Evolutionary conservation across 1,140 invertebrate genomes (phyloP).

Genomic region (Drosophila varians): DNA sequence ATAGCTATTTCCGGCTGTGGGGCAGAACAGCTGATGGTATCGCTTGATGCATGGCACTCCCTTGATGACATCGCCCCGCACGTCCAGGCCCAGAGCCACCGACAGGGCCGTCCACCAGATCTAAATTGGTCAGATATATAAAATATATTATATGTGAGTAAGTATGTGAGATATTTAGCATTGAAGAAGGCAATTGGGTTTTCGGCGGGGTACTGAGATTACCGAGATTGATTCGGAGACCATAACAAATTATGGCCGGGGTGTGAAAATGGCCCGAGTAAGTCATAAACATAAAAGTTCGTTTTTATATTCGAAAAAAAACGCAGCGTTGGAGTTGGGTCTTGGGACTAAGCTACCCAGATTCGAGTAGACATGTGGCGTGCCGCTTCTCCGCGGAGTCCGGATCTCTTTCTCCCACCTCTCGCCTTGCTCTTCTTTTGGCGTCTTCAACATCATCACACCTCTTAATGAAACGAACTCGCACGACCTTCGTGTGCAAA

Average conservation of each 20-base stretch:
- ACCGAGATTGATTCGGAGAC: slow-evolving; percentile 35
- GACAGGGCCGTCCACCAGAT: slow-evolving; percentile 95
- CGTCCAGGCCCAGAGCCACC: slow-evolving; percentile 91
- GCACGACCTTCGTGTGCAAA: slow-evolving; percentile 74
- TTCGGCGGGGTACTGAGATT: slow-evolving; percentile 29
- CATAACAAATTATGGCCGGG: slow-evolving; percentile 68
- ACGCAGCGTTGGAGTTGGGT: slow-evolving; percentile 10
- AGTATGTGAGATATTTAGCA: slow-evolving; percentile 12
- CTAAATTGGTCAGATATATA: slow-evolving; percentile 84
- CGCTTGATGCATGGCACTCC: slow-evolving; percentile 94
- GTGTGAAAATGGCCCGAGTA: slow-evolving; percentile 74
- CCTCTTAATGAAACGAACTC: slow-evolving; percentile 77
- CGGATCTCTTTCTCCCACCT: slow-evolving; percentile 17
- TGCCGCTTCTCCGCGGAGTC: slow-evolving; percentile 13
- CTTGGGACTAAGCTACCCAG: slow-evolving; percentile 23
- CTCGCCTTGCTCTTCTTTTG: slow-evolving; percentile 35
- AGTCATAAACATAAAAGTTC: slow-evolving; percentile 66
- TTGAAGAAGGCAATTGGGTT: slow-evolving; percentile 28
- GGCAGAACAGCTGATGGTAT: slow-evolving; percentile 95
- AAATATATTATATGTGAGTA: not conserved
- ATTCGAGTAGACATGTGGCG: slow-evolving; percentile 16
- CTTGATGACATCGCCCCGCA: slow-evolving; percentile 92
- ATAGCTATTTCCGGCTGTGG: slow-evolving; percentile 94
- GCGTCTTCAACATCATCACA: slow-evolving; percentile 68
- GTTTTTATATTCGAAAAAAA: slow-evolving; percentile 25